These are phyloP conservation scores for Patella depressa DNA, from an alignment of 2,888 invertebrate species.

Conservation along the genomic window DNA sequence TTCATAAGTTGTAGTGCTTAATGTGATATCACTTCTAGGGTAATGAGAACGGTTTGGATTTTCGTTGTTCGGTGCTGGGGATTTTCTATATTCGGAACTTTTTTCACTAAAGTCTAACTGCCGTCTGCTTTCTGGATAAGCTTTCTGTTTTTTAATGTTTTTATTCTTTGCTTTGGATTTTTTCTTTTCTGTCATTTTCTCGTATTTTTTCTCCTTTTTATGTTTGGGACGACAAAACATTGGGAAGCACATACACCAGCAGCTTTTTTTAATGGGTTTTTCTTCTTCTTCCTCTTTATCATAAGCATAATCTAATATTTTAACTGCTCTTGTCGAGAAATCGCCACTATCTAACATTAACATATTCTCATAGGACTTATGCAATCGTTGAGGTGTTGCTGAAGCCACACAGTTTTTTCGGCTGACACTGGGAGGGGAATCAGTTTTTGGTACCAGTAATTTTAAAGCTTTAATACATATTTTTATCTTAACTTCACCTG, in stretches of 20 bases:
- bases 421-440: slow-evolving; percentile 42
- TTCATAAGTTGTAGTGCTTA: not conserved
- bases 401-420: slow-evolving; percentile 38
- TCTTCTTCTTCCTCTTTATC: slow-evolving; percentile 44
- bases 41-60: not conserved
- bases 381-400: slow-evolving; percentile 47
- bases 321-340: slow-evolving; percentile 35
- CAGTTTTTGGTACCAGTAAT: slow-evolving; percentile 52
- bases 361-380: slow-evolving; percentile 61
- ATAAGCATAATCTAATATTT: slow-evolving; percentile 50
- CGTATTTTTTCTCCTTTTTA: slow-evolving; percentile 29
- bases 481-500: slow-evolving; percentile 62
- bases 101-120: not conserved
- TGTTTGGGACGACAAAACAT: slow-evolving; percentile 35
- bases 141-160: not conserved
- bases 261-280: slow-evolving; percentile 34
- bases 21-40: not conserved
- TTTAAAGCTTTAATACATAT: slow-evolving; percentile 60
- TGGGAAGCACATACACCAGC: slow-evolving; percentile 56
- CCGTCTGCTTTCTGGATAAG: not conserved
- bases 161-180: not conserved
- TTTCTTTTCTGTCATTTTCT: not conserved
- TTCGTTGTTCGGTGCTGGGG: not conserved
- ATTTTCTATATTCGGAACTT: not conserved
- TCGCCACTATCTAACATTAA: slow-evolving; percentile 47